Evolutionary conservation across 2,113 vertebrate species (phyloP).

Genomic region (Phaetusa simplex): DNA sequence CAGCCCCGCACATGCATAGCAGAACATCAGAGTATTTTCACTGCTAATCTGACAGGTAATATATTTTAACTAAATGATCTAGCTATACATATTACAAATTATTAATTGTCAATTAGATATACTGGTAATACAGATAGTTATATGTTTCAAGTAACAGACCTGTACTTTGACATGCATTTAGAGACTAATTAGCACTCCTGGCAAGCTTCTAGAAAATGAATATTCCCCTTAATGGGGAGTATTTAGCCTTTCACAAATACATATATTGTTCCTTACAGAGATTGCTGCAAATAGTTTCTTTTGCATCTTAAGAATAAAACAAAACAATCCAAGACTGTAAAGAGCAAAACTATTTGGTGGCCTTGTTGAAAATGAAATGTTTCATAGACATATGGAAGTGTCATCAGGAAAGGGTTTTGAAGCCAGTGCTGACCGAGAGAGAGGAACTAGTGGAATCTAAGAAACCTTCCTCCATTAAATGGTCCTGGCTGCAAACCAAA

Average conservation of each 20-base stretch:
- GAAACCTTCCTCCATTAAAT: background rate
- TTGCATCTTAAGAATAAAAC: background rate
- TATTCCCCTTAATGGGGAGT: background rate
- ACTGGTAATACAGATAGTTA: constrained; percentile 54
- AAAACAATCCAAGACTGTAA: background rate
- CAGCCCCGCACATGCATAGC: background rate
- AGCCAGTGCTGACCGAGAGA: background rate
- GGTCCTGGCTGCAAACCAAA: background rate
- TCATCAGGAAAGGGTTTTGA: background rate
- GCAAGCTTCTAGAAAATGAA: constrained; percentile 32
- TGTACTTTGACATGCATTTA: constrained; percentile 50
- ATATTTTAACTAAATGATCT: constrained; percentile 27
- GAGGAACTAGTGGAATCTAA: background rate
- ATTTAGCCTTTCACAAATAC: background rate
- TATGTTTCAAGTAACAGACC: constrained; percentile 34
- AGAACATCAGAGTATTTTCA: background rate
- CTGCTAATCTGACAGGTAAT: constrained; percentile 11
- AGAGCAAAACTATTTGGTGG: background rate
- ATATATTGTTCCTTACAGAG: background rate
- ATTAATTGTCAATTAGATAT: constrained; percentile 57
- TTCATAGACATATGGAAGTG: background rate
- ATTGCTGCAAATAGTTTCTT: background rate
- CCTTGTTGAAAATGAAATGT: background rate
- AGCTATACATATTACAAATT: constrained; percentile 24
- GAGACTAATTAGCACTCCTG: constrained; percentile 63